Percentiles rank a stretch among this genome's conserved stretches.
phyloP scores from a whole-genome alignment of 2,113 vertebrate genomes.

The Illadopsis cleaveri region DNA sequence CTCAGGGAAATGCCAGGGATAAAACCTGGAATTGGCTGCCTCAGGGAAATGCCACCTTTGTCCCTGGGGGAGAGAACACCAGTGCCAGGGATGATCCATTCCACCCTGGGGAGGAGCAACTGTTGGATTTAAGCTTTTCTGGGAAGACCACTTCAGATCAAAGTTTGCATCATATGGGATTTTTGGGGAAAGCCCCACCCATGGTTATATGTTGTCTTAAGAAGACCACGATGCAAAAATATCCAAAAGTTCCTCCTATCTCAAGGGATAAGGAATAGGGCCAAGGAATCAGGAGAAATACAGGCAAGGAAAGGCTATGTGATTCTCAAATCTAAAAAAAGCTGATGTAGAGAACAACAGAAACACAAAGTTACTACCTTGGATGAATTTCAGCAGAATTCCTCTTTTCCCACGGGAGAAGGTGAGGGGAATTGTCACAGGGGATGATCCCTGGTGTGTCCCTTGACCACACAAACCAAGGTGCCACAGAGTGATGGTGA shows the following conservation, averaged over 20 bases:
- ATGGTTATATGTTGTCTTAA: background rate
- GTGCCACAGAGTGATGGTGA: background rate
- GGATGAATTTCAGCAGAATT: background rate
- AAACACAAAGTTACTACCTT: background rate
- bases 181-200: background rate
- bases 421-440: background rate
- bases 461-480: background rate
- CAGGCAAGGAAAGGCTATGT: background rate
- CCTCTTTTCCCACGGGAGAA: background rate
- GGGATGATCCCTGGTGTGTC: background rate
- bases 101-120: background rate
- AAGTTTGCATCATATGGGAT: background rate
- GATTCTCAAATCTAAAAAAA: background rate
- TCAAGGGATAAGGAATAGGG: background rate
- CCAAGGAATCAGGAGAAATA: background rate
- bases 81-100: background rate
- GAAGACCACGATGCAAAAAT: rapidly evolving
- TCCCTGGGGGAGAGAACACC: background rate
- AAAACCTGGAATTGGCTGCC: background rate
- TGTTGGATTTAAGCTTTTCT: background rate
- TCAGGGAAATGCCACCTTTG: background rate
- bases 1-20: too few species aligned
- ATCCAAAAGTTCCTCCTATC: background rate
- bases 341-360: background rate
- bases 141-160: background rate